phyloP scores from a whole-genome alignment of 1,140 invertebrate species.

The Drosophila malerkotliana region DNA sequence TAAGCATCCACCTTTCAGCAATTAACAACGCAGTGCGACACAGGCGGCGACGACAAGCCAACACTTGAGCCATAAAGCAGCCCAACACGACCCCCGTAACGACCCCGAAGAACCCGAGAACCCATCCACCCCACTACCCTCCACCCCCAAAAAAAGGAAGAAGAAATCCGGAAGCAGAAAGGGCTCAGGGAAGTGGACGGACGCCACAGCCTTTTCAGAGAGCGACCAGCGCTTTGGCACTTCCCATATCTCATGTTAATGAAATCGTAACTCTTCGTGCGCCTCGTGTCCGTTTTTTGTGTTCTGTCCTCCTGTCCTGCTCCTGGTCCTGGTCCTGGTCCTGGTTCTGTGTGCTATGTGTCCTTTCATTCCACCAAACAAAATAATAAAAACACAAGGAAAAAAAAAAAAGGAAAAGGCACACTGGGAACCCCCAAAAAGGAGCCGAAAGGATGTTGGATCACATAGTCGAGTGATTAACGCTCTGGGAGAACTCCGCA shows the following conservation, averaged over 20 bases:
- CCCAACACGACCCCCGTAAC: conserved; percentile 53
- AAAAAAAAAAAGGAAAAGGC: conserved; percentile 1
- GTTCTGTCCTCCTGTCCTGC: conserved; percentile 6
- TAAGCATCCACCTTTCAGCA: conserved; percentile 39
- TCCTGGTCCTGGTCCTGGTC: not conserved
- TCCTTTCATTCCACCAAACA: conserved; percentile 15
- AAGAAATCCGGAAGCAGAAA: not conserved
- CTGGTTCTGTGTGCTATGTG: conserved; percentile 23
- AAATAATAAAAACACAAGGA: conserved; percentile 14
- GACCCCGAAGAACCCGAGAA: conserved; percentile 50
- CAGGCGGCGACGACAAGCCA: conserved; percentile 55
- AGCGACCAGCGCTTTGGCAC: conserved; percentile 47
- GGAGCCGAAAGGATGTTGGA: conserved; percentile 44
- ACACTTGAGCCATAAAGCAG: conserved; percentile 78
- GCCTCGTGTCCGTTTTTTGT: conserved; percentile 76
- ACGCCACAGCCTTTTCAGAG: not conserved
- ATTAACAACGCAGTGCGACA: conserved; percentile 76
- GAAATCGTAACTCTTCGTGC: conserved; percentile 80
- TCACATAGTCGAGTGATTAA: conserved; percentile 50
- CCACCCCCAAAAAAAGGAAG: not conserved
- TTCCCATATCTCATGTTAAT: conserved; percentile 82
- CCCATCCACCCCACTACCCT: not conserved
- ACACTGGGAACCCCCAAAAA: not conserved
- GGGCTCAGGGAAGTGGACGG: not conserved
- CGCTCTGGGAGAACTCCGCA: conserved; percentile 45